Evolutionary conservation across 1,140 invertebrate genomes (phyloP), one percentile per base, ranked within the genome.

Genomic region (Battus philenor): DNA sequence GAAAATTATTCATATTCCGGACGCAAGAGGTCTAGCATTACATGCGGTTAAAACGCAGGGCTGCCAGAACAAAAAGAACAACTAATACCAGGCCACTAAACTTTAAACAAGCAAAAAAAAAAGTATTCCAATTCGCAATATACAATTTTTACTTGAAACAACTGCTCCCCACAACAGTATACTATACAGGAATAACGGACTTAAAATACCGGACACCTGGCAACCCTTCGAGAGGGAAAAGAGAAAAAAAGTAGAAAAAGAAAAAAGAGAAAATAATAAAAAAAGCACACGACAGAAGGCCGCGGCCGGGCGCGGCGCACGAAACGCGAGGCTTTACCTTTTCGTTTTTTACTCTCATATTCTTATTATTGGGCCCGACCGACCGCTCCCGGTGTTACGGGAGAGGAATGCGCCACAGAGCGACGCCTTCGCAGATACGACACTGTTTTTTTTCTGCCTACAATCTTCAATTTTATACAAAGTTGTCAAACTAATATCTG

Each of bases 301-400:
- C 65, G 60, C 49, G 57, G 55, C 50, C 54, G 54, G 44, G 39
- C 50, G 63, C 57, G 59, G 59, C 62, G 79, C 77, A 69, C 74
- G 73, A 68, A 74, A 68, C 63, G 56, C 62, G 50, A 51, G 53
- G 57, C 68, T 68, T 68, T 68, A 72, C 64, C 66, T 69, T 59
- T 68, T 76, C 71, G 63, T 84, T 82, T 84, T 83, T 83, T 80
- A 74, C 64, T 54, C 68, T 71, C 71, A 79, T 85, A 77, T 84
- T 74, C 66, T 78, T 84, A 81, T 82, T 85, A 79, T 77, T 81
- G 68, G 71, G 68, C 67, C 63, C 58, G 62, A 60, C 67, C 48
- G 47, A 50, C 48, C 62, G 80, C 80, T 85, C 78, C 80, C 73
- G 76, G 80, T 85, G 78, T 85, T 85, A 85, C 80, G 80, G 51